Evolutionary conservation across 92 coral and sea anemone species (phyloP), one percentile per base, ranked within the genome.

Genomic region (Galaxea fascicularis): DNA sequence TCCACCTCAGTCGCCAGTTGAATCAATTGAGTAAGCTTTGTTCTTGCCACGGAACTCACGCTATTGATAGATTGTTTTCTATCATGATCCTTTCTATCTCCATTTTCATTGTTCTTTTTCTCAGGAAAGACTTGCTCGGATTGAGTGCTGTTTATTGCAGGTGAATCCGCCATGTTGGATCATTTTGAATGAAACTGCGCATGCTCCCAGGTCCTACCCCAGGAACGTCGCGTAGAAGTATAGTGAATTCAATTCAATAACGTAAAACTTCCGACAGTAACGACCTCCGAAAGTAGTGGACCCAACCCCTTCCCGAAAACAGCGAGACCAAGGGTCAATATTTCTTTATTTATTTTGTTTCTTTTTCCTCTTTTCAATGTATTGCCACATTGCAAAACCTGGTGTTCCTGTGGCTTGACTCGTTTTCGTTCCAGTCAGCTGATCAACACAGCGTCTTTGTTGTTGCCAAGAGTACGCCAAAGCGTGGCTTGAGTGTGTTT

Each of bases 41-140:
- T 81, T 89, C 98, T 93, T 73, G 97, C 98, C 63, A 89, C 99
- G 26, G 88, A 84, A 59, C 95, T 92, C 18, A 85, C 95, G 65
- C 89, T 88, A 82, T 89, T 94, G 83, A 82, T 85, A n/a, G 93
- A 87, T 65, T 94, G 84, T 68, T 84, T 87, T 44, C 91, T 87
- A 25, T 88, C 93, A 27, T 84, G 45, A 85, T 82, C 90, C 75
- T 86, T 85, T 71, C 91, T 87, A 26, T 89, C 94, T 45, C 87
- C 78, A 64, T 56, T 82, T 60, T 81, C 93, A 26, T 90, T 88
- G 89, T 89, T 88, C 83, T 74, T 74, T 73, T 62, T 46, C 17
- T 83, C 52, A 24, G 73, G 31, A 13, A 51, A 51, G 75, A 52
- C 75, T 79, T 79, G 24, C 13, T 79, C 75, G 28, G 51, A n/a